Conservation (phyloP, 2,888 invertebrate species). For the Acanthosepion lycidas region DNA sequence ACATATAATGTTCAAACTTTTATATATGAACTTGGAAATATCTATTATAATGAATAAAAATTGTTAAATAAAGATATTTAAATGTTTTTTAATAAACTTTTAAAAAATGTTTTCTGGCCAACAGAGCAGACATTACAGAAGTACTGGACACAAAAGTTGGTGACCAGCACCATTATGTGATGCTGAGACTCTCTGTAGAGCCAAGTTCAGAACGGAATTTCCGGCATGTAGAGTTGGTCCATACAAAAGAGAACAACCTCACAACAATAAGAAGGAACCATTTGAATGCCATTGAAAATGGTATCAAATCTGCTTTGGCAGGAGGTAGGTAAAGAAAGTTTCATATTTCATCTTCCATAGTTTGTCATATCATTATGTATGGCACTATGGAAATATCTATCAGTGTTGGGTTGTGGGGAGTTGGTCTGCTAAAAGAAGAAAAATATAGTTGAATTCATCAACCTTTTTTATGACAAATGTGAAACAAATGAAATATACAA, state of each 20-base stretch:
- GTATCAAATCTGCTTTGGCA: conserved; percentile 78
- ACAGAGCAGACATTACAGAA: conserved; percentile 71
- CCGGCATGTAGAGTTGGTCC: conserved; percentile 60
- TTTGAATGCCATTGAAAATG: conserved; percentile 83
- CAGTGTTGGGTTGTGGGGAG: no score
- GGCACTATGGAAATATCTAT: no score
- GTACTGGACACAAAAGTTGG: conserved; percentile 81
- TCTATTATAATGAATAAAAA: not conserved
- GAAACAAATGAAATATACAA: no score
- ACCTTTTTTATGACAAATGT: no score
- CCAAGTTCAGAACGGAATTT: conserved; percentile 69
- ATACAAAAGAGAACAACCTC: conserved; percentile 77
- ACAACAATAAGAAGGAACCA: conserved; percentile 81
- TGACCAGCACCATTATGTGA: conserved; percentile 79
- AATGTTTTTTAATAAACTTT: not conserved
- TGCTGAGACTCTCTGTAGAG: conserved; percentile 80
- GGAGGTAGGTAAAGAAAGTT: conserved; percentile 57
- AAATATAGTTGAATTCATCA: no score
- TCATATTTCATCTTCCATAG: not conserved
- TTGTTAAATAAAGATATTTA: not conserved
- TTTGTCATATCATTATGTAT: no score
- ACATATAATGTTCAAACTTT: no score
- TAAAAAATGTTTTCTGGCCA: not conserved
- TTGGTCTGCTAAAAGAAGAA: no score
- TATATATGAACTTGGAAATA: no score